Conservation (phyloP, 92 coral and sea anemone species). For the Palythoa grandiflora region DNA sequence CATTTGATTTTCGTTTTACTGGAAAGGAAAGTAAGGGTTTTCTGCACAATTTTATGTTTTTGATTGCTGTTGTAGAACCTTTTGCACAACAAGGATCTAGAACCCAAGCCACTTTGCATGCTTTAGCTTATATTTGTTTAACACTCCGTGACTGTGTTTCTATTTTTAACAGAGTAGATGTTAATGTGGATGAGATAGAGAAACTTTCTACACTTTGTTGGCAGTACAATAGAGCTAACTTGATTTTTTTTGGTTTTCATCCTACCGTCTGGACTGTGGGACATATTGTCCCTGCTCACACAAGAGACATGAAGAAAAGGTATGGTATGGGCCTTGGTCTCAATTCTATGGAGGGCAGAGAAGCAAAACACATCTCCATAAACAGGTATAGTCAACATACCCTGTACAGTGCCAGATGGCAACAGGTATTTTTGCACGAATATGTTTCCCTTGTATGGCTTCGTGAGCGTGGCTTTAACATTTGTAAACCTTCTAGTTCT, state of each 20-base stretch:
- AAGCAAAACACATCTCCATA: not conserved
- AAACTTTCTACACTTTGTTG: constrained; percentile 38
- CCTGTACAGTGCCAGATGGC: constrained; percentile 27
- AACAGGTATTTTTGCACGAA: constrained; percentile 15
- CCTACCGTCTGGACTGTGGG: constrained; percentile 45
- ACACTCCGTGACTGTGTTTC: constrained; percentile 48
- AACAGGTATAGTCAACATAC: constrained; percentile 20
- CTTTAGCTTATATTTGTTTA: constrained; percentile 58
- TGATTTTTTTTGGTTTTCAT: constrained; percentile 21
- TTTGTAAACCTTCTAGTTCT: constrained; percentile 9
- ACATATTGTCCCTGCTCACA: constrained; percentile 33
- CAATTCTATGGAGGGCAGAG: constrained; percentile 17
- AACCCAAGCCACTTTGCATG: constrained; percentile 50
- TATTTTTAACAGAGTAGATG: constrained; percentile 34
- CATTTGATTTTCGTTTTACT: not conserved
- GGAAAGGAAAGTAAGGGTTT: not conserved
- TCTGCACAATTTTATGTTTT: not conserved
- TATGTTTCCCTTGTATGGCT: constrained; percentile 29
- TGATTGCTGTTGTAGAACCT: constrained; percentile 29
- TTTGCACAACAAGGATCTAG: constrained; percentile 37
- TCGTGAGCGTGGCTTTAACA: constrained; percentile 2
- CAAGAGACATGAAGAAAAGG: constrained; percentile 1
- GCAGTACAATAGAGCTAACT: constrained; percentile 28
- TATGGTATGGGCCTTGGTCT: constrained; percentile 19
- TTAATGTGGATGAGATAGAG: constrained; percentile 26